Percentiles rank a stretch among this genome's conserved stretches.
Conservation (phyloP, 2,113 vertebrate species). For the Callopanchax toddi region DNA sequence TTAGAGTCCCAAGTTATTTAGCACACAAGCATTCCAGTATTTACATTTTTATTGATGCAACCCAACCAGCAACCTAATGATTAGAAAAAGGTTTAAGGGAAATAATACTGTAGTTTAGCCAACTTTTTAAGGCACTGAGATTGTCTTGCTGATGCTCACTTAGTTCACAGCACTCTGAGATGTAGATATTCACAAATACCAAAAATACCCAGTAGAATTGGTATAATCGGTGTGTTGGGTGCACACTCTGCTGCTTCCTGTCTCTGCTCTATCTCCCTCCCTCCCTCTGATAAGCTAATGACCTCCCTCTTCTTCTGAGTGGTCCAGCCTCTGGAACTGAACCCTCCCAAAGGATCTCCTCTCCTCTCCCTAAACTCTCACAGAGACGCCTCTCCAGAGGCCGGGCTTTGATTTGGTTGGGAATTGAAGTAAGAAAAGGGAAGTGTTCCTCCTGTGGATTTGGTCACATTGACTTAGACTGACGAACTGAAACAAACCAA, state of each 20-base stretch:
- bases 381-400: constrained; percentile 57
- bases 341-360: constrained; percentile 52
- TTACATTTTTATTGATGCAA: no score
- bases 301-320: constrained; percentile 51
- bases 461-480: constrained; percentile 15
- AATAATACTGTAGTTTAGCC: no score
- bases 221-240: constrained; percentile 9
- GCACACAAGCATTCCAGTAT: no score
- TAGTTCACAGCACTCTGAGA: constrained; percentile 27
- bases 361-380: constrained; percentile 43
- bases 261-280: constrained; percentile 16
- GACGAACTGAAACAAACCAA: constrained; percentile 4
- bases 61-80: no score
- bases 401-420: constrained; percentile 10
- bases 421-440: neutral
- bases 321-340: constrained; percentile 49
- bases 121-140: no score
- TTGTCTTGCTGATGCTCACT: constrained; percentile 24
- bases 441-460: constrained; percentile 10
- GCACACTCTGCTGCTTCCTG: constrained; percentile 9
- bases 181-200: constrained; percentile 33
- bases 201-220: neutral
- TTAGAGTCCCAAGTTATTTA: no score
- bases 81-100: no score
- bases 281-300: constrained; percentile 69